These are phyloP conservation scores for Acipenser oxyrinchus DNA, from an alignment of 2,797 vertebrate genomes.

Conservation along the genomic window DNA sequence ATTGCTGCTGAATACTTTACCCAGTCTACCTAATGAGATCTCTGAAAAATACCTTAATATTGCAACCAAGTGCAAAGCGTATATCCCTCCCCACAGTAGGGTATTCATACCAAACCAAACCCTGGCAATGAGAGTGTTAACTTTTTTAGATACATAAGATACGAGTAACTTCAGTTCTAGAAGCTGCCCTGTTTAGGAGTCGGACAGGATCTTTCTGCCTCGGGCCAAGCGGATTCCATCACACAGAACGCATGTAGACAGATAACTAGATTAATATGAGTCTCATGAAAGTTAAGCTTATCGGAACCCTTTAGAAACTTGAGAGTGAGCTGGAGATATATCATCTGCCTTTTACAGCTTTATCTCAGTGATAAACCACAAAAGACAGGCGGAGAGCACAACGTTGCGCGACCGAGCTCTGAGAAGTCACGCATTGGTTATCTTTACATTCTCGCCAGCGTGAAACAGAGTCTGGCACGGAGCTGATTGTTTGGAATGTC, in stretches of 20 bases:
- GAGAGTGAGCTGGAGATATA: conserved; percentile 50
- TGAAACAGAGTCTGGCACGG: conserved; percentile 34
- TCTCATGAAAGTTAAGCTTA: conserved; percentile 38
- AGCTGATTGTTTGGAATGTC: background rate
- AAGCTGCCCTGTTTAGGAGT: background rate
- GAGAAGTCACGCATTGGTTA: conserved; percentile 46
- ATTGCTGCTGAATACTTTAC: no score
- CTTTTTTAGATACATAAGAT: no score
- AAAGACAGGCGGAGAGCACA: conserved; percentile 42
- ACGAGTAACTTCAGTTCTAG: background rate
- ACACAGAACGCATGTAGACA: background rate
- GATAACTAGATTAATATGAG: background rate
- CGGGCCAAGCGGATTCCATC: background rate
- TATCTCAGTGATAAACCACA: conserved; percentile 46
- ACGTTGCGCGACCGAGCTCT: conserved; percentile 36
- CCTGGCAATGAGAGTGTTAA: no score
- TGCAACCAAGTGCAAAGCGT: no score
- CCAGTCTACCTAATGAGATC: no score
- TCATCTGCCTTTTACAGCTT: conserved; percentile 52
- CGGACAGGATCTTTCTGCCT: background rate
- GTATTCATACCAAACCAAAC: no score
- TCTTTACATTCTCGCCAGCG: conserved; percentile 38
- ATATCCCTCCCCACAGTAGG: no score
- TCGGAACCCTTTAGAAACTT: conserved; percentile 46
- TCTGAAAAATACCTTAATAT: no score